Evolutionary conservation across 2,797 vertebrate genomes (phyloP), one percentile per base, ranked within the genome.

Genomic region (Alosa sapidissima): DNA sequence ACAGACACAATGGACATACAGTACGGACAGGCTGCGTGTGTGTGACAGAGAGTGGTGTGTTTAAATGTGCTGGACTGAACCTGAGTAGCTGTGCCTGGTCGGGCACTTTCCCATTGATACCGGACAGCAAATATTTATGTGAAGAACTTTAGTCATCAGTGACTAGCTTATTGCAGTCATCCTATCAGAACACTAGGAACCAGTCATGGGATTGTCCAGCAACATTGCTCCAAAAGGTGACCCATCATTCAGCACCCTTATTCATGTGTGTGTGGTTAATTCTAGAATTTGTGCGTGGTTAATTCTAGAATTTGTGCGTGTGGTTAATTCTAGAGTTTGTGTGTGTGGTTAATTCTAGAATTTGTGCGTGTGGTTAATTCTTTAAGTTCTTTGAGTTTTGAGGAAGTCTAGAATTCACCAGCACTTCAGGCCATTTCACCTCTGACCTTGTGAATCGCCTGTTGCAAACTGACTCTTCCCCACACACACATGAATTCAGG

Each of bases 181-280:
- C 51, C 51, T 13, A 52, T 52, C 13, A 52, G 13, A 52, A 52
- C 51, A 13, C 11, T 3, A 52, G 54, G 16, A 19, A 21, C 54
- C 2, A 21, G 54, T 19, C 16, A 21, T 55, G 54, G 19, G 54
- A 55, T 21, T 55, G 54, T 5, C 54, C 54, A 21, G 54, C 16
- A 52, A 14, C 51, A 55, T 21, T 21, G 19, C 54, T 55, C 54
- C 5, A 55, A 55, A 19, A 55, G 1, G 19, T 55, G 54, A 16
- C 51, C 51, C 16, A 55, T 55, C 1, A 16, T 0, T 55, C 54
- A 19, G 3, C n/a, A 88, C 54, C 89, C n/a, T n/a, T 19, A 48
- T 24, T 8, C 4, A 45, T 41, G 54, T 21, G 41, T 47, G 41
- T 78, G 14, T 45, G 28, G 4, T 14, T 45, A 28, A 19, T 75